A percentile compares a stretch with the other conserved stretches of the same genome.
Conservation (phyloP, 2,797 vertebrate genomes). For the Chelonia mydas region DNA sequence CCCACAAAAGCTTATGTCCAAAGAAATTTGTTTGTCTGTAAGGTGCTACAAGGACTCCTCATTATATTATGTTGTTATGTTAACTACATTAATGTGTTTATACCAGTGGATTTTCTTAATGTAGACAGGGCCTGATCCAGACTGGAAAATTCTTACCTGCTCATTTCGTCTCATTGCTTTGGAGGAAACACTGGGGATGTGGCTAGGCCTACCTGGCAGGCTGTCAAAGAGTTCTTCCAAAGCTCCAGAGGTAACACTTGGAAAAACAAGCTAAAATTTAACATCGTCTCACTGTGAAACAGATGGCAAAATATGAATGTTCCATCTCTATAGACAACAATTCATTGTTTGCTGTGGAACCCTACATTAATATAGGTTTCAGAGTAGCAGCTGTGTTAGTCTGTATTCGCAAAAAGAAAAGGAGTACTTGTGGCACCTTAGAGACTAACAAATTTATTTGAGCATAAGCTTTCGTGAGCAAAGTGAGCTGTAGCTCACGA, state of each 20-base stretch:
- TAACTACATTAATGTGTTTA: too few species aligned
- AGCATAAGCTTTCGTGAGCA: too few species aligned
- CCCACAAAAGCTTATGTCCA: too few species aligned
- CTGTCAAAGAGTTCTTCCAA: constrained; percentile 37
- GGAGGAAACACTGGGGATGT: constrained; percentile 58
- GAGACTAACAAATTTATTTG: too few species aligned
- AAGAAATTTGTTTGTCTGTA: too few species aligned
- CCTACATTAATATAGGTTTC: neutral
- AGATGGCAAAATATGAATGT: constrained; percentile 27
- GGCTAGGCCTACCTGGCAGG: constrained; percentile 26
- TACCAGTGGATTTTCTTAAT: neutral
- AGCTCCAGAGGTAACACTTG: constrained; percentile 46
- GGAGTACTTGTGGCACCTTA: too few species aligned
- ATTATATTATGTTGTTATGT: constrained; percentile 5
- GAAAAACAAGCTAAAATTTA: constrained; percentile 59
- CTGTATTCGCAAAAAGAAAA: too few species aligned
- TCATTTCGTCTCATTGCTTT: constrained; percentile 67
- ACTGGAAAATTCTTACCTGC: constrained; percentile 72
- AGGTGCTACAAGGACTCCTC: too few species aligned
- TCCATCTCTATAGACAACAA: neutral
- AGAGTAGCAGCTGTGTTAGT: too few species aligned
- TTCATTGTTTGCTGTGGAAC: neutral
- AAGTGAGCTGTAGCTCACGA: too few species aligned
- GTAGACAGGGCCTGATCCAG: constrained; percentile 26
- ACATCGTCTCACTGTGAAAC: constrained; percentile 43